phyloP scores from a whole-genome alignment of 2,797 vertebrate species.

The Mus caroli region DNA sequence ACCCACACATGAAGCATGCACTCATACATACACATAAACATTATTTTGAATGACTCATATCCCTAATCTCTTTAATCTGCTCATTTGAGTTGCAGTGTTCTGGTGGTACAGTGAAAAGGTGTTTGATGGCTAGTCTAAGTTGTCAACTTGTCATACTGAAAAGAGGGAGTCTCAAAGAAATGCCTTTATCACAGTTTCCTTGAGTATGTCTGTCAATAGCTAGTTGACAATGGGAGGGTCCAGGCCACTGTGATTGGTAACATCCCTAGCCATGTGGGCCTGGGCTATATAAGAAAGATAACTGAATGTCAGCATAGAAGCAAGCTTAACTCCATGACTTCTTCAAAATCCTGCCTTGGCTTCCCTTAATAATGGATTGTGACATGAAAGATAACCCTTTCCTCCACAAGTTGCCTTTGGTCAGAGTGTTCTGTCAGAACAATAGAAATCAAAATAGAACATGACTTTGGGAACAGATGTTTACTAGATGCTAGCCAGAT shows the following conservation, averaged over 20 bases:
- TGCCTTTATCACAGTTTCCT: background rate
- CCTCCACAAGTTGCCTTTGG: background rate
- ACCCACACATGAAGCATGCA: background rate
- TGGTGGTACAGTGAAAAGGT: background rate
- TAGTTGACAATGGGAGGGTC: background rate
- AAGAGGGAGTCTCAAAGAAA: background rate
- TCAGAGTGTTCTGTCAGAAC: background rate
- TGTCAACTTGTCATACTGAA: background rate
- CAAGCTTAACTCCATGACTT: background rate
- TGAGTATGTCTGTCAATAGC: background rate
- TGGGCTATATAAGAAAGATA: background rate
- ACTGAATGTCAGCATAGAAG: background rate
- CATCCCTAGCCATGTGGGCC: background rate
- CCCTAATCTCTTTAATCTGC: background rate
- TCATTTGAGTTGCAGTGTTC: background rate
- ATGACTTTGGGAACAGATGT: background rate
- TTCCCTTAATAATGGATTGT: background rate
- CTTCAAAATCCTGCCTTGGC: background rate
- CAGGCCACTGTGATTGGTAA: background rate
- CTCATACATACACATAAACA: background rate
- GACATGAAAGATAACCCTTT: background rate
- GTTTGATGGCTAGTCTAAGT: background rate
- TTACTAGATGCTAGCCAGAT: constrained; percentile 40
- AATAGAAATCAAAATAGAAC: background rate
- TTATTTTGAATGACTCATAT: background rate